These are phyloP conservation scores for Nyleta sp. DNA, from an alignment of 2,888 invertebrate genomes.

Conservation along the genomic window DNA sequence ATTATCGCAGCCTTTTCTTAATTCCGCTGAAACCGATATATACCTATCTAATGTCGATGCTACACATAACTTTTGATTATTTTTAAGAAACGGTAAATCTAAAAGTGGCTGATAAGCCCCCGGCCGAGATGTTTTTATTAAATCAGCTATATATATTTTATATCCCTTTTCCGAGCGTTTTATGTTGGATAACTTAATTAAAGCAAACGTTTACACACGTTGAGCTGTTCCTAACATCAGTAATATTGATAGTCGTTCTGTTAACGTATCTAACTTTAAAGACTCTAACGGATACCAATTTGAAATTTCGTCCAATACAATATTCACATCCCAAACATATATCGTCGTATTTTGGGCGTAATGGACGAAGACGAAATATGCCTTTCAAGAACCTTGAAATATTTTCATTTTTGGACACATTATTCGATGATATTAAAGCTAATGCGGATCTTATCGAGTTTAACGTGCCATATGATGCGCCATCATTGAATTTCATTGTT, in stretches of 20 bases:
- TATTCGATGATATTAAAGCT: slow-evolving; percentile 9
- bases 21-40: background rate
- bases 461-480: slow-evolving; percentile 52
- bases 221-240: background rate
- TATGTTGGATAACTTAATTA: too few relatives aligned
- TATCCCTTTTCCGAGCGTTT: too few relatives aligned
- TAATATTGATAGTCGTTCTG: slow-evolving; percentile 1
- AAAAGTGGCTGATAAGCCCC: background rate
- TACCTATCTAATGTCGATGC: slow-evolving; percentile 1
- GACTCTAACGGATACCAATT: slow-evolving; percentile 1
- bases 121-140: slow-evolving; percentile 15
- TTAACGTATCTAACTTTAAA: background rate
- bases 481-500: slow-evolving; percentile 38
- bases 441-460: slow-evolving; percentile 53
- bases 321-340: slow-evolving; percentile 14
- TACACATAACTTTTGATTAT: slow-evolving; percentile 6
- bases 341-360: slow-evolving; percentile 7
- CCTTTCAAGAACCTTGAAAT: slow-evolving; percentile 15
- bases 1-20: background rate
- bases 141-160: background rate
- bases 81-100: slow-evolving; percentile 1
- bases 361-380: background rate
- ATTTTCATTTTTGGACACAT: background rate
- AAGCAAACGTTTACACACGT: too few relatives aligned
- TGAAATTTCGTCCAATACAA: background rate